phyloP scores from a whole-genome alignment of 2,113 vertebrate genomes.

The Hypocryptadius cinnamomeus region DNA sequence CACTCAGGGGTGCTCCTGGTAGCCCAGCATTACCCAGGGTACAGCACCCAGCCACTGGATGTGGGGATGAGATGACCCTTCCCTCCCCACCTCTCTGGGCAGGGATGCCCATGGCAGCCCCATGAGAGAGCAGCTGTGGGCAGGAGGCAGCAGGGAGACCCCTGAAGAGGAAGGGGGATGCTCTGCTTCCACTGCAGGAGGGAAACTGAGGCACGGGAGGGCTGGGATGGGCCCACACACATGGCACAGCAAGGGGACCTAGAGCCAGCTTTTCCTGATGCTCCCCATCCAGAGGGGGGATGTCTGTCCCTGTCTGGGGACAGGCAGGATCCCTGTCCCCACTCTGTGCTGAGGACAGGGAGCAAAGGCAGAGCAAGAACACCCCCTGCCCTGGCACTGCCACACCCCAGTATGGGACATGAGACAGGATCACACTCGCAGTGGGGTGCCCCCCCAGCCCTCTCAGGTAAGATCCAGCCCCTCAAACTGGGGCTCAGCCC shows the following conservation, averaged over 20 bases:
- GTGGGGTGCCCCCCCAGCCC: not conserved
- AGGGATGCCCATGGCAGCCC: not conserved
- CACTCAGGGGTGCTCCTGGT: not conserved
- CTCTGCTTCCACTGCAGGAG: not conserved
- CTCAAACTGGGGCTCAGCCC: not conserved
- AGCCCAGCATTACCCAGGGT: not conserved
- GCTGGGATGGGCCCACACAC: not conserved
- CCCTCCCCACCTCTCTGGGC: not conserved
- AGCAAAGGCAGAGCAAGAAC: not conserved
- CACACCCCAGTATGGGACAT: fast-evolving
- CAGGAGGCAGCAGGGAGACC: not conserved
- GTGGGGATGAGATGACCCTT: fast-evolving
- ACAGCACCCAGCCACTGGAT: fast-evolving
- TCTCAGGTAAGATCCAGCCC: not conserved
- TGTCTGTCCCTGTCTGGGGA: not conserved
- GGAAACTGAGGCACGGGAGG: not conserved
- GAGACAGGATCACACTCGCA: not conserved
- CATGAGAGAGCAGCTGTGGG: not conserved
- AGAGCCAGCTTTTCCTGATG: not conserved
- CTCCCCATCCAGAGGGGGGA: not conserved
- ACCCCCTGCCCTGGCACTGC: fast-evolving
- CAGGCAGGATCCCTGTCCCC: not conserved
- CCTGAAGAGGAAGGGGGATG: not conserved
- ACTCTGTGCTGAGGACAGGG: not conserved
- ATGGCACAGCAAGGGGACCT: not conserved